Base-by-base conservation (phyloP, 2,888 invertebrate species). In the Chalcis sispes region DNA sequence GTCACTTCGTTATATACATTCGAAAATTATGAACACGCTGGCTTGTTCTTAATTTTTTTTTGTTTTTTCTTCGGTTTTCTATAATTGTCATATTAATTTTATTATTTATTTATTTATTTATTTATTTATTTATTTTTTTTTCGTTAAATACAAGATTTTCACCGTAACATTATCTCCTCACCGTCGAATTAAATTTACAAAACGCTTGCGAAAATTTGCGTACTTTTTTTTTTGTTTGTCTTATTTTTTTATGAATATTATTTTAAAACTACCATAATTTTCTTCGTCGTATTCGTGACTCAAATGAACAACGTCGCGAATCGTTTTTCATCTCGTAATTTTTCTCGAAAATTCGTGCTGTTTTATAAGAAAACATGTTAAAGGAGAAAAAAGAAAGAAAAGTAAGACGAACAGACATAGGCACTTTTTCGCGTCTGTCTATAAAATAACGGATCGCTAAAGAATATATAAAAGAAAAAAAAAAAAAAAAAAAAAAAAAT, bases 391-490 rank as follows among this genome's bases (percentile, higher is more conserved):
- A n/a, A n/a, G n/a, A n/a, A n/a, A n/a, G n/a, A n/a, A 72, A 72
- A n/a, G n/a, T n/a, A n/a, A 48, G 15, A 65, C 32, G 56, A 64
- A 58, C 64, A 71, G 71, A 71, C 62, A 13, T 65, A 65, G 65
- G 65, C 72, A 72, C 65, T 72, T 64, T 71, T n/a, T 64, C 54
- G 54, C 46, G 13, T 32, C 32, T 32, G 13, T 32, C 32, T 54
- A 3, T 54, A 32, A 27, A 15, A 23, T 18, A 52, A 61, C 10
- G 20, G 15, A 59, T 25, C 18, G 10, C 15, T 25, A 18, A 8
- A 42, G 25, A 67, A 56, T 18, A 42, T 42, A 13, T 7, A 25
- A 1, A 15, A 10, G 25, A 40, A 10, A 4, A n/a, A n/a, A n/a
- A n/a, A n/a, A n/a, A n/a, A n/a, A n/a, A n/a, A n/a, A n/a, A n/a